These are phyloP conservation scores for Aldrovandia affinis DNA, from an alignment of 2,797 vertebrate genomes.

Conservation along the genomic window DNA sequence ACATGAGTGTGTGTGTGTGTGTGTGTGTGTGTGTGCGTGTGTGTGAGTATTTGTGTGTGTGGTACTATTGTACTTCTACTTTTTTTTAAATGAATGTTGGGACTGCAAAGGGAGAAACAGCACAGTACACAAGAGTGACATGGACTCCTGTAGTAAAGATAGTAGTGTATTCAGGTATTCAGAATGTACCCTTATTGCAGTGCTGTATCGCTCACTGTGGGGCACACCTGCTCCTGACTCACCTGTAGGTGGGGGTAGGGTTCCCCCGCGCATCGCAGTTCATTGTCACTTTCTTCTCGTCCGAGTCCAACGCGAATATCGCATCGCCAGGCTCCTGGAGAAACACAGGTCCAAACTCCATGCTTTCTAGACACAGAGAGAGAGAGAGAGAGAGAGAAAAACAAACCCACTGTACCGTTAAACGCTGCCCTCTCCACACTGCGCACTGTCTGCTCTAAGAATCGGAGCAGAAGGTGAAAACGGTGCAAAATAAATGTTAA, in stretches of 20 bases:
- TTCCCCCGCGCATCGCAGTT: constrained; percentile 88
- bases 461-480: background rate
- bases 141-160: background rate
- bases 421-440: too few relatives aligned
- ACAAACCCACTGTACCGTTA: background rate
- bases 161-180: too few relatives aligned
- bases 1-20: too few relatives aligned
- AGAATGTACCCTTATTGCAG: too few relatives aligned
- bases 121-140: background rate
- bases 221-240: constrained; percentile 27
- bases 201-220: too few relatives aligned
- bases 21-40: too few relatives aligned
- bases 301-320: constrained; percentile 86
- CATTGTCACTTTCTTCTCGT: constrained; percentile 88
- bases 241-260: constrained; percentile 88
- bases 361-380: constrained; percentile 74
- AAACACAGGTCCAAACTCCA: constrained; percentile 89
- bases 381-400: background rate
- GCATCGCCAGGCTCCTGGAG: constrained; percentile 87
- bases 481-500: background rate
- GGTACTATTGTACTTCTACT: too few relatives aligned
- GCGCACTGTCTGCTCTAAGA: too few relatives aligned
- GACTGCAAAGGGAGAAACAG: background rate
- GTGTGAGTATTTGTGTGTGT: too few relatives aligned
- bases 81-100: too few relatives aligned